Percentiles rank a stretch among this genome's conserved stretches.
Evolutionary conservation across 2,113 vertebrate genomes (phyloP).

Genomic region (Odontesthes bonariensis): DNA sequence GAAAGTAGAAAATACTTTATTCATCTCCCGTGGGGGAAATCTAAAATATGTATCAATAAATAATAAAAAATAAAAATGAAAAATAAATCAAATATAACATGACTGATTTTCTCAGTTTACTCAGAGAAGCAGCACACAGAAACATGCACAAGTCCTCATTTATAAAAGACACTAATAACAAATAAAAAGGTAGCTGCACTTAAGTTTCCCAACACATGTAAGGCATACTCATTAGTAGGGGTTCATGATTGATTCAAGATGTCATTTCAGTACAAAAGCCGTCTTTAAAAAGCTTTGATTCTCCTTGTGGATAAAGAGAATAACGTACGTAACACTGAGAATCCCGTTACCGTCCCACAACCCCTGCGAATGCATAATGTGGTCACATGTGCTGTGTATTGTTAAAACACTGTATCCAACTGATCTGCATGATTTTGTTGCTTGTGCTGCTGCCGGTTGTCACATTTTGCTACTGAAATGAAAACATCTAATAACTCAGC

Average conservation of each 20-base stretch:
- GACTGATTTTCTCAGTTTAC: constrained; percentile 54
- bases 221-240: constrained; percentile 39
- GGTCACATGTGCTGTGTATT: constrained; percentile 10
- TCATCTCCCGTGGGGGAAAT: too few relatives aligned
- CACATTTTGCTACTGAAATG: constrained; percentile 43
- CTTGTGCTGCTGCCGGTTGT: constrained; percentile 1
- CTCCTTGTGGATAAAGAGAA: neutral
- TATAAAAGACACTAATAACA: constrained; percentile 53
- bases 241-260: constrained; percentile 40
- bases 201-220: constrained; percentile 32
- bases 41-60: too few relatives aligned
- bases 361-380: neutral
- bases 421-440: constrained; percentile 21
- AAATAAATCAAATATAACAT: neutral
- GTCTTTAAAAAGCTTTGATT: constrained; percentile 35
- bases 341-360: neutral
- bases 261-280: constrained; percentile 55
- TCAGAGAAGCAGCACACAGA: constrained; percentile 32
- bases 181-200: constrained; percentile 47
- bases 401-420: constrained; percentile 13
- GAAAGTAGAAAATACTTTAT: too few relatives aligned
- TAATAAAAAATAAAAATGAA: too few relatives aligned
- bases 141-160: constrained; percentile 50
- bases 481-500: constrained; percentile 63
- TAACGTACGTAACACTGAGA: neutral